Evolutionary conservation across 1,140 invertebrate genomes (phyloP), one percentile per base, ranked within the genome.

Genomic region (Hyles vespertilio): DNA sequence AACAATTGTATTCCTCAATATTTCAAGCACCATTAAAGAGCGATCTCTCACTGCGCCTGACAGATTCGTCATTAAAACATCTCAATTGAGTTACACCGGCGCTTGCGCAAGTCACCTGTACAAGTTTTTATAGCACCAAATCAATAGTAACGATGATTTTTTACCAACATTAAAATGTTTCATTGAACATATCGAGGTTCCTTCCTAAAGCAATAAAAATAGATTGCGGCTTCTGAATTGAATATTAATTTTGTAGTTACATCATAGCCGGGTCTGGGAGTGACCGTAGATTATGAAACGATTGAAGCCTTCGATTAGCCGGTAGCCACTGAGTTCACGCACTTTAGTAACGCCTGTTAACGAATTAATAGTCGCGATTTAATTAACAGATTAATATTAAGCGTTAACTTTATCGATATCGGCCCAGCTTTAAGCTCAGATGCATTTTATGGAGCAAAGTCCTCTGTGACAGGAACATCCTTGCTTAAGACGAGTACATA

Each of bases 361-460:
- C 65, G 51, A 78, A 81, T 79, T 71, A 75, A 72, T 77, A 69
- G 62, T 67, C 71, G 74, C 74, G 67, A 76, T 76, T 81, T 82
- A 78, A 81, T 81, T 81, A 73, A 40, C 36, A 40, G 36, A 40
- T 40, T 40, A 40, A 40, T 40, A 40, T 1, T 40, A 2, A 22
- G 36, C 36, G 36, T 5, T 40, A 40, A 40, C 36, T 40, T 40
- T 40, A 40, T 40, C 36, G 36, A 40, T 40, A 40, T 40, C 36
- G 36, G 36, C 4, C 8, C 36, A 22, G 22, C 22, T 22, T 22
- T 22, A 22, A 22, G 22, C 22, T 22, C 22, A 22, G 0, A 40
- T 5, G 36, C 36, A 8, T 40, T 40, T 40, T 40, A 8, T 8
- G 5, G 8, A 40, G 36, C 4, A 40, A 40, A 40, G 5, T 40